These are phyloP conservation scores for Philaethria dido DNA, from an alignment of 2,888 invertebrate genomes.

Conservation along the genomic window DNA sequence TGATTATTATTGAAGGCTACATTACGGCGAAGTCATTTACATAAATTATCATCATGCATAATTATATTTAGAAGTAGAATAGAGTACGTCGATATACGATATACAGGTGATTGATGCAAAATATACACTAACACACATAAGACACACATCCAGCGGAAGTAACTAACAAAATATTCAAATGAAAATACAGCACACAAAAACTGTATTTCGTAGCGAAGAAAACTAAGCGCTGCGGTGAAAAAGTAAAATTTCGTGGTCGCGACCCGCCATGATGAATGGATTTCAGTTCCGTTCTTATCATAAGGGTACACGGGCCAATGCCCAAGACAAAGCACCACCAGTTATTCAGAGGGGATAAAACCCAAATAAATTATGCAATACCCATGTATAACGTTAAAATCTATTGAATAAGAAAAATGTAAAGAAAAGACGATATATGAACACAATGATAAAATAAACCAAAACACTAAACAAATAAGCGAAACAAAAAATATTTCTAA, in stretches of 20 bases:
- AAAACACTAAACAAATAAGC: neutral
- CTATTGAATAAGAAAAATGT: neutral
- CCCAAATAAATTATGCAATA: neutral
- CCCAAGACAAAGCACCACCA: neutral
- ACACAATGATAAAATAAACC: neutral
- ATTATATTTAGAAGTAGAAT: constrained; percentile 27
- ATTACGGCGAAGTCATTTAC: constrained; percentile 28
- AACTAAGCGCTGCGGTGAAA: neutral
- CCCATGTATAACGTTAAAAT: neutral
- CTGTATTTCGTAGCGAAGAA: constrained; percentile 19
- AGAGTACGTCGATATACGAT: constrained; percentile 28
- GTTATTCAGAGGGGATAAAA: neutral
- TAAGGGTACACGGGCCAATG: no score
- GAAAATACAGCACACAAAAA: neutral
- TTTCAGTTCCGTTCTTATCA: no score
- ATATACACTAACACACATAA: neutral
- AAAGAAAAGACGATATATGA: constrained; percentile 1
- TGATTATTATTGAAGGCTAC: constrained; percentile 31
- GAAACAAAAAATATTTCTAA: neutral
- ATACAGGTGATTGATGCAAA: constrained; percentile 12
- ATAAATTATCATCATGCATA: constrained; percentile 37
- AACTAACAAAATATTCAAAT: neutral
- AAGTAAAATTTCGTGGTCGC: neutral
- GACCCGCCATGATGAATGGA: neutral
- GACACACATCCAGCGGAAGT: neutral